These are phyloP conservation scores for Lagria hirta DNA, from an alignment of 2,888 invertebrate genomes.

Conservation along the genomic window DNA sequence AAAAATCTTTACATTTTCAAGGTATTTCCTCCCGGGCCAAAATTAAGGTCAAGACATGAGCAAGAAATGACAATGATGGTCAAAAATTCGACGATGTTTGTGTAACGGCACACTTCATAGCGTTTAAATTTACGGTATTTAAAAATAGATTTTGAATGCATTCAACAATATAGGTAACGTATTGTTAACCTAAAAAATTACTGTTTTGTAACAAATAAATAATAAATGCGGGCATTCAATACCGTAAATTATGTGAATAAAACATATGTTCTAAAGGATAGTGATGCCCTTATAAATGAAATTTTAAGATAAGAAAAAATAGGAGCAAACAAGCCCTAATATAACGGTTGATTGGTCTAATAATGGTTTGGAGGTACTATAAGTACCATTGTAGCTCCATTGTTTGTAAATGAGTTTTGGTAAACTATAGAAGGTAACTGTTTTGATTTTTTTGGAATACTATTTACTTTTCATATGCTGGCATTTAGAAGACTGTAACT, in stretches of 20 bases:
- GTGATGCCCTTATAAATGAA: constrained; percentile 16
- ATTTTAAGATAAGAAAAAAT: constrained; percentile 5
- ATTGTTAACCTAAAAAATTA: constrained; percentile 29
- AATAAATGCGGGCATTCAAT: constrained; percentile 32
- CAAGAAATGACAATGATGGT: too few relatives aligned
- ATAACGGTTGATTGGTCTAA: constrained; percentile 14
- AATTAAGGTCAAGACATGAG: too few relatives aligned
- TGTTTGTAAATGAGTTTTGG: constrained; percentile 22
- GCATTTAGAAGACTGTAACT: too few relatives aligned
- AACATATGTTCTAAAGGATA: constrained; percentile 7
- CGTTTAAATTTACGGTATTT: constrained; percentile 22
- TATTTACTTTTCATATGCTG: too few relatives aligned
- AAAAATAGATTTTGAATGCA: constrained; percentile 26
- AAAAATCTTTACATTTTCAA: too few relatives aligned
- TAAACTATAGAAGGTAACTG: too few relatives aligned
- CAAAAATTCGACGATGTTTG: constrained; percentile 15
- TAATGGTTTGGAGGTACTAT: too few relatives aligned
- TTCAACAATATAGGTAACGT: constrained; percentile 21
- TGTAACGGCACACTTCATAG: constrained; percentile 16
- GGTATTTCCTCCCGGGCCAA: too few relatives aligned
- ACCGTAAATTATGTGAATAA: constrained; percentile 16
- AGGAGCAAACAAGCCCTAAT: constrained; percentile 3
- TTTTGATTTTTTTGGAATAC: too few relatives aligned
- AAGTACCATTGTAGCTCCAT: too few relatives aligned
- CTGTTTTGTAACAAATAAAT: constrained; percentile 28